Evolutionary conservation across 1,140 invertebrate genomes (phyloP), one percentile per base, ranked within the genome.

Genomic region (Phenacoccus solenopsis): DNA sequence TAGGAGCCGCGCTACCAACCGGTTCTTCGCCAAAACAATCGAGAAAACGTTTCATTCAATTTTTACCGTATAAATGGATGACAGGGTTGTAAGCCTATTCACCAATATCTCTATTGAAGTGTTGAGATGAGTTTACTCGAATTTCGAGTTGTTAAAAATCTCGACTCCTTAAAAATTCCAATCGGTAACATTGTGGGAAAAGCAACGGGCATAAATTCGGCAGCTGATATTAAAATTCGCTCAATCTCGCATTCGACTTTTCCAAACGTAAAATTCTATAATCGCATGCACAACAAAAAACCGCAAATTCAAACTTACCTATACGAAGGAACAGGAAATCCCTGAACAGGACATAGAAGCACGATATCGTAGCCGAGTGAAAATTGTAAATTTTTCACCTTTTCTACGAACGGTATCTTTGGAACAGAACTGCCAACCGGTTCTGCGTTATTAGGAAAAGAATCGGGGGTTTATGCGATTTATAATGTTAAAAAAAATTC

Each of bases 341-440:
- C 85, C 78, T 88, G 86, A 61, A 86, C 88, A 59, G 84, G 83
- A 78, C 86, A 88, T 72, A 84, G 73, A 71, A 76, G 70, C 67
- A 76, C 74, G 27, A 80, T 69, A 73, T 72, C 83, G 38, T 77
- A 72, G 22, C 73, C 79, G 77, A 79, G 61, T 76, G 76, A 78
- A 85, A 86, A 74, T 84, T 81, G 67, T 68, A 72, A 70, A 72
- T 69, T 67, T 69, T 74, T 57, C 70, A 70, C 67, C 67, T 82
- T 86, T 78, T 88, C 86, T 79, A 85, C 78, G 67, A 84, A 85
- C 28, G 86, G 85, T 77, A 79, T 77, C 67, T 75, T 76, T 21
- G 78, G 78, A 56, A 75, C 74, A 32, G 72, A 74, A 70, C 75
- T 74, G 28, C 77, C 77, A 64, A 78, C 75, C 1, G 78, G 77